These are phyloP conservation scores for Netelia inedita DNA, from an alignment of 2,888 invertebrate species.

Conservation along the genomic window DNA sequence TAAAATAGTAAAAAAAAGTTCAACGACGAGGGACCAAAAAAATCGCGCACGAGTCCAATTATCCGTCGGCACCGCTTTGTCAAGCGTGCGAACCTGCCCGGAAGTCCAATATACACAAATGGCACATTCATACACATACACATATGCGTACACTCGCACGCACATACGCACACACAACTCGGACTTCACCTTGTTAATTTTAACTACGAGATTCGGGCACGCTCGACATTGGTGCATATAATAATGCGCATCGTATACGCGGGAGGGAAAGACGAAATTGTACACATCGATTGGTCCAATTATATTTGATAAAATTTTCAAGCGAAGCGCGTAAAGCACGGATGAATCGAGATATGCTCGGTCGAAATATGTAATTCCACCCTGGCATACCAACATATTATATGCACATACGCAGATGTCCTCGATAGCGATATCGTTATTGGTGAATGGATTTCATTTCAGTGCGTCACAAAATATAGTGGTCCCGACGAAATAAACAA, in stretches of 20 bases:
- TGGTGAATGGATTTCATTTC: conserved; percentile 5
- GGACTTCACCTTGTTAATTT: conserved; percentile 67
- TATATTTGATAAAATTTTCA: conserved; percentile 59
- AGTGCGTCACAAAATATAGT: conserved; percentile 5
- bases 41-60: conserved; percentile 45
- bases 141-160: conserved; percentile 3
- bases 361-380: conserved; percentile 1
- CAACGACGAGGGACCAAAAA: background rate
- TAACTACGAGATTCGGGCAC: conserved; percentile 53
- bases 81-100: conserved; percentile 8
- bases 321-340: conserved; percentile 51
- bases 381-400: background rate
- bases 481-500: conserved; percentile 4
- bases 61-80: conserved; percentile 46
- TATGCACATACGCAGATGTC: background rate
- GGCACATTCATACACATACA: background rate
- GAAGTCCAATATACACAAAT: background rate
- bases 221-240: conserved; percentile 40
- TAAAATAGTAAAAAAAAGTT: background rate
- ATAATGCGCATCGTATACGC: conserved; percentile 40
- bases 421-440: background rate
- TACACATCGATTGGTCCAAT: conserved; percentile 65
- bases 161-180: conserved; percentile 6
- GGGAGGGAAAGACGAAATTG: conserved; percentile 32
- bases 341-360: conserved; percentile 29